Conservation (phyloP, 1,140 invertebrate genomes). For the Rhagoletis pomonella region DNA sequence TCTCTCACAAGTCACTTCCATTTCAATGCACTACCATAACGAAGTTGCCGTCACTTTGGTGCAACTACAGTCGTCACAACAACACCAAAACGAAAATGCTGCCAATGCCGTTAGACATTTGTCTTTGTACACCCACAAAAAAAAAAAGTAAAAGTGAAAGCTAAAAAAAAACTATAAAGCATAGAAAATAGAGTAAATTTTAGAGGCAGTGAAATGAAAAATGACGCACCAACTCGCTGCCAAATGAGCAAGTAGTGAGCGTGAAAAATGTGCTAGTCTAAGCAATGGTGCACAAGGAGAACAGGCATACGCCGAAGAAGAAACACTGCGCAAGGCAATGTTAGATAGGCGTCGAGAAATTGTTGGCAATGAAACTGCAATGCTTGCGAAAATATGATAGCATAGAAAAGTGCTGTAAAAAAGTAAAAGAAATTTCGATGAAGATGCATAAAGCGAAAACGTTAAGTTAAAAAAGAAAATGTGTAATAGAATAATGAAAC, state of each 20-base stretch:
- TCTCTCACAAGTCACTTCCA: constrained; percentile 37
- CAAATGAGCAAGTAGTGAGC: neutral
- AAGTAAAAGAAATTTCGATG: neutral
- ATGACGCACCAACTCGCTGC: constrained; percentile 21
- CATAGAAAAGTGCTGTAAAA: neutral
- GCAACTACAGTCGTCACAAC: neutral
- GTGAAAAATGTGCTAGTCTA: neutral
- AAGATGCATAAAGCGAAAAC: neutral
- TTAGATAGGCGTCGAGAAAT: neutral
- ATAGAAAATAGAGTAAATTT: constrained; percentile 6
- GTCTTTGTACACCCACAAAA: constrained; percentile 26
- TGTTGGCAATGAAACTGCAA: constrained; percentile 33
- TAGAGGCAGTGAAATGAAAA: constrained; percentile 47
- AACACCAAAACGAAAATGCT: neutral
- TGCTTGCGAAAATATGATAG: constrained; percentile 32
- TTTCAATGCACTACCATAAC: constrained; percentile 15
- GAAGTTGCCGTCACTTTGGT: constrained; percentile 23
- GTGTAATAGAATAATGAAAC: neutral
- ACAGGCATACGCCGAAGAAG: neutral
- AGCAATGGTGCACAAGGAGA: neutral
- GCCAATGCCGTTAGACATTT: constrained; percentile 22
- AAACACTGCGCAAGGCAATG: neutral
- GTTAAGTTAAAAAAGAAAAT: neutral
- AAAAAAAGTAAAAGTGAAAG: neutral
- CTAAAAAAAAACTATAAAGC: neutral